Base-by-base conservation (phyloP, 2,113 vertebrate genomes). In the Orientallactaga bullata region DNA sequence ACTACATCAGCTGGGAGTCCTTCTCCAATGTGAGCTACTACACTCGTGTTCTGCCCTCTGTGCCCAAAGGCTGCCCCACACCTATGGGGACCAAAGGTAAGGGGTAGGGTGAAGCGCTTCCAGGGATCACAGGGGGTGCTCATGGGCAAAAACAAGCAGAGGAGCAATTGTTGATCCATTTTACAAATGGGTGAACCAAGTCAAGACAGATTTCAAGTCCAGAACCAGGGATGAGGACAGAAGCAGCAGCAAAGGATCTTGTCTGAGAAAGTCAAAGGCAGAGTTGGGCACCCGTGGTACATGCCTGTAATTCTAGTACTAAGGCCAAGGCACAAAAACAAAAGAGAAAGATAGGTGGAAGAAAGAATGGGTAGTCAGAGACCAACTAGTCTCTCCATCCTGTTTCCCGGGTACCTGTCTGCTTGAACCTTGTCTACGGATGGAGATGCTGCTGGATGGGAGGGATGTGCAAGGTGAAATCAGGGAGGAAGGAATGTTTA, bases 61-160 rank as follows among this genome's bases (percentile, higher is more conserved):
- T 99, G 90, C 99, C 99, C 0, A 95, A 98, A 24, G 97, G 99
- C 97, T 99, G 99, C 84, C 99, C 99, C 8, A 98, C 98, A 0
- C 99, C 99, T 30, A 98, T 99, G 99, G 99, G 99, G 5, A 97
- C 98, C 78, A 99, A 98, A 99, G 99, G 99, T 99, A 98, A 60
- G 89, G 89, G 26, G 10, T 7, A 16, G 30, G 47, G 16, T 47
- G 18, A n/a, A 51, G 58, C 65, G n/a, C 20, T 74, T 71, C 12
- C 65, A 17, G 68, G 82, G 32, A 9, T 88, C 63, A 72, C 47
- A 74, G 60, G 76, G 61, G 18, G 26, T 55, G 47, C 60, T 78
- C 47, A 6, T n/a, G 60, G 39, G 66, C 20, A 74, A 91, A 93
- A 74, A 17, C 73, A 84, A 81, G 37, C 11, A 61, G 39, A 72